Evolutionary conservation across 2,888 invertebrate genomes (phyloP).

Genomic region (Lathronympha strigana): DNA sequence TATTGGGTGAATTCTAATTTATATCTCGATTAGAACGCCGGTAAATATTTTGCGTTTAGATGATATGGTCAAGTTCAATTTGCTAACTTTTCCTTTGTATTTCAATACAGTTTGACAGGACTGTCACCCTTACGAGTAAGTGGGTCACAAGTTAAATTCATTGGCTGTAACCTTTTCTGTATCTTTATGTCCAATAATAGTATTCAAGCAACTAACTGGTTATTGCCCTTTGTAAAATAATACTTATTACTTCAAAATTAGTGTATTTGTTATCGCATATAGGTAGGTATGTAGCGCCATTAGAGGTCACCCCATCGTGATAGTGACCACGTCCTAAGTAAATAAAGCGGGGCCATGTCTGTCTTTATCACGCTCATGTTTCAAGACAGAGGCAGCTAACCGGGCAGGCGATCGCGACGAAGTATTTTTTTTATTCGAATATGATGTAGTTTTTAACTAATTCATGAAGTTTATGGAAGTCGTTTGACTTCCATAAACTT

Average conservation of each 20-base stretch:
- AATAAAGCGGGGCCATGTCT: neutral
- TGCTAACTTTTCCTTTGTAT: too few species aligned
- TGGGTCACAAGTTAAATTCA: neutral
- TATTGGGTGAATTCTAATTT: too few species aligned
- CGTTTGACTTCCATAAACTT: too few species aligned
- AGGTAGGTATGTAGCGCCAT: neutral
- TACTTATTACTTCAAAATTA: neutral
- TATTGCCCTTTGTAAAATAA: constrained; percentile 27
- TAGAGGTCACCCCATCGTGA: constrained; percentile 6
- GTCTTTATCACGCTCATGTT: neutral
- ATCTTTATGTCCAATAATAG: neutral
- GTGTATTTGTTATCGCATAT: neutral
- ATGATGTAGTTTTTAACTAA: too few species aligned
- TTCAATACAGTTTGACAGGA: too few species aligned
- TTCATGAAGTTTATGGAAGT: too few species aligned
- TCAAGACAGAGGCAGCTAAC: neutral
- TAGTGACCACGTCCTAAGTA: neutral
- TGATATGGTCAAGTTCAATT: too few species aligned
- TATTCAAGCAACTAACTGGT: neutral
- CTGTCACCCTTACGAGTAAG: neutral
- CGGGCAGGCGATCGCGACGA: neutral
- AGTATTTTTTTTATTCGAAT: too few species aligned
- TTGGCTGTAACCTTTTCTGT: neutral
- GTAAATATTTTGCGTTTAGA: too few species aligned
- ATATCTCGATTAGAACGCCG: too few species aligned